These are phyloP conservation scores for Chloropsis cyanopogon DNA, from an alignment of 2,113 vertebrate genomes.

Conservation along the genomic window DNA sequence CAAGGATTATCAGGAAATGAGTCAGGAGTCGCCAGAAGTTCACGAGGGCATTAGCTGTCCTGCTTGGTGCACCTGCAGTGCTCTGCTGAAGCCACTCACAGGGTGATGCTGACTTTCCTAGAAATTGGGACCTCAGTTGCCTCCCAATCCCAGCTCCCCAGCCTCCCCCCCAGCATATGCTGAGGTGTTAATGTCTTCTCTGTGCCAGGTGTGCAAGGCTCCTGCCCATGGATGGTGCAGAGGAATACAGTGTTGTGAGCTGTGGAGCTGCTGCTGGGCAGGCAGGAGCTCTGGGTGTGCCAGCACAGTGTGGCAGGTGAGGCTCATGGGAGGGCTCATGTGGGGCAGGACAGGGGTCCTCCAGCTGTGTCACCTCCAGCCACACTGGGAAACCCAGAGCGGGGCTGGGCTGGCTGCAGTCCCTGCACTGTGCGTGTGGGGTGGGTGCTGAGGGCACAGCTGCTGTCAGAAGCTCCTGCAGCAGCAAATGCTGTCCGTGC, in stretches of 20 bases:
- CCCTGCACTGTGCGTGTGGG: background rate
- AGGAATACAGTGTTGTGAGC: background rate
- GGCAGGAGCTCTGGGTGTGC: background rate
- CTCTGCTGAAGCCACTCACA: rapidly evolving
- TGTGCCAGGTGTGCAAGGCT: background rate
- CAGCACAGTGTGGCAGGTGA: background rate
- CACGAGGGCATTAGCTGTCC: rapidly evolving
- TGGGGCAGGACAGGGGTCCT: background rate
- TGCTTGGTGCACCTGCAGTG: background rate
- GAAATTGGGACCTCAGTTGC: background rate
- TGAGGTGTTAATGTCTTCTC: background rate
- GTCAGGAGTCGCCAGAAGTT: background rate
- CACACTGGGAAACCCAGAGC: rapidly evolving
- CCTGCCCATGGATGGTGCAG: background rate
- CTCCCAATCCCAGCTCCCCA: background rate
- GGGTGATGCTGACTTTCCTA: rapidly evolving
- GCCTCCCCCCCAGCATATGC: rapidly evolving
- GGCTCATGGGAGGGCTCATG: background rate
- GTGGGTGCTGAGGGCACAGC: background rate
- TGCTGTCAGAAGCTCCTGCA: background rate
- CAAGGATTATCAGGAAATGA: background rate
- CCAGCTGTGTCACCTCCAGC: background rate
- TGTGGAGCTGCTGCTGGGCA: background rate
- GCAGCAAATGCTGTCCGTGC: background rate
- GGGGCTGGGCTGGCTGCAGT: background rate